Evolutionary conservation across 2,113 vertebrate species (phyloP), one percentile per base, ranked within the genome.

Genomic region (Dipodomys merriami): DNA sequence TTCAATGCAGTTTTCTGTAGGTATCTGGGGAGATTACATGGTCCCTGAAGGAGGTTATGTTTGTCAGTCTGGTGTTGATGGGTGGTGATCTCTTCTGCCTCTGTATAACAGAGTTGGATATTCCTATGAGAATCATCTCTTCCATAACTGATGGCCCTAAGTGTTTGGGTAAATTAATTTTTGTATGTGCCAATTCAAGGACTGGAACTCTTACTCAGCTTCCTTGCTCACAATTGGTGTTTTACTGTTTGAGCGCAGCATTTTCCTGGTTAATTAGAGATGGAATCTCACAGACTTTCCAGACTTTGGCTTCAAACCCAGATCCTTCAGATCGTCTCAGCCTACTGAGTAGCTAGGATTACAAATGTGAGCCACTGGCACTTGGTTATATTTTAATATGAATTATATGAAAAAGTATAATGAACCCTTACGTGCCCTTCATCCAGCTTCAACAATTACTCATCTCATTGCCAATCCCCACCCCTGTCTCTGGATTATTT

Each of bases 361-460:
- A 57, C 53, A 16, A 57, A 13, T 16, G 53, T 57, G 53, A 57
- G 53, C 53, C 53, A 57, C 53, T 16, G 15, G 53, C 53, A 57
- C 15, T 57, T 16, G 15, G 53, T 57, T 57, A 57, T 57, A 57
- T 62, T 68, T 74, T 29, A 81, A 62, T 72, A 57, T 82, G 67
- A 84, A 0, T 91, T 83, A 73, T 46, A 73, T 46, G 46, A 67
- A 80, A 83, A 95, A 88, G 19, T 67, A 86, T 92, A 96, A 46
- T 69, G 81, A 91, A 86, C 23, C 3, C 49, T 16, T 18, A 39
- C 1, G 27, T 81, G 35, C 2, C 8, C 44, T 84, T 76, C 19
- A 76, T 39, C 60, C 29, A 81, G 39, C 65, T 80, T 76, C 25
- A 90, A 46, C n/a, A n/a, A 27, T 88, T 85, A 83, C 35, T 94